These are phyloP conservation scores for Crotophaga sulcirostris DNA, from an alignment of 2,113 vertebrate genomes.

Conservation along the genomic window DNA sequence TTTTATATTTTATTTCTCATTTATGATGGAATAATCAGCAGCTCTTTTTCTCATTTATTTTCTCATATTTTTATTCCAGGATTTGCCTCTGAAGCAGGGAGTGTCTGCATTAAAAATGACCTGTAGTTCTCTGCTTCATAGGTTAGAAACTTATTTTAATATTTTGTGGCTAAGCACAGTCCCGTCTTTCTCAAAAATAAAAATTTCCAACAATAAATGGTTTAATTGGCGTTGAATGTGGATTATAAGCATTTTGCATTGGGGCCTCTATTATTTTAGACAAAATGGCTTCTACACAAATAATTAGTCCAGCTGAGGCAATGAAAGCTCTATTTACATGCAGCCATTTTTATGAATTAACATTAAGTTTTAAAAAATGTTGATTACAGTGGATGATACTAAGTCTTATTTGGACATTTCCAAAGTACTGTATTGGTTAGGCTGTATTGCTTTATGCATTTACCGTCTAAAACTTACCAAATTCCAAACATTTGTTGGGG, in stretches of 20 bases:
- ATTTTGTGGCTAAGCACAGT: constrained; percentile 99
- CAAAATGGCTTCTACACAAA: constrained; percentile 71
- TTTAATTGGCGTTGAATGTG: constrained; percentile 83
- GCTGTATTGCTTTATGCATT: constrained; percentile 67
- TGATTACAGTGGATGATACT: constrained; percentile 40
- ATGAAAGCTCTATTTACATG: constrained; percentile 71
- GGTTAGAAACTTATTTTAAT: constrained; percentile 99
- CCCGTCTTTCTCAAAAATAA: constrained; percentile 77
- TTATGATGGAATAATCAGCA: constrained; percentile 91
- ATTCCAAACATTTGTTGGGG: constrained; percentile 78
- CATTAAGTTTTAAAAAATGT: constrained; percentile 51
- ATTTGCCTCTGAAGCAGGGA: constrained; percentile 99
- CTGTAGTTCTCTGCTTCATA: constrained; percentile 99
- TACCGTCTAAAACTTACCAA: constrained; percentile 75
- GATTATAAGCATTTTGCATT: constrained; percentile 72
- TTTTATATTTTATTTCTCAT: constrained; percentile 81
- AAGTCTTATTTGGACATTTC: constrained; percentile 72
- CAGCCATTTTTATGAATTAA: constrained; percentile 69
- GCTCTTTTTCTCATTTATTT: constrained; percentile 97
- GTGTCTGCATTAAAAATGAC: constrained; percentile 99
- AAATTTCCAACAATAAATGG: constrained; percentile 64
- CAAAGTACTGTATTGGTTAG: constrained; percentile 49
- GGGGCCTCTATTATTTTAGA: constrained; percentile 75
- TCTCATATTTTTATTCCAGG: constrained; percentile 99
- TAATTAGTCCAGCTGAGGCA: constrained; percentile 72